Evolutionary conservation across 2,113 vertebrate species (phyloP), one percentile per base, ranked within the genome.

Genomic region (Gallinago media): DNA sequence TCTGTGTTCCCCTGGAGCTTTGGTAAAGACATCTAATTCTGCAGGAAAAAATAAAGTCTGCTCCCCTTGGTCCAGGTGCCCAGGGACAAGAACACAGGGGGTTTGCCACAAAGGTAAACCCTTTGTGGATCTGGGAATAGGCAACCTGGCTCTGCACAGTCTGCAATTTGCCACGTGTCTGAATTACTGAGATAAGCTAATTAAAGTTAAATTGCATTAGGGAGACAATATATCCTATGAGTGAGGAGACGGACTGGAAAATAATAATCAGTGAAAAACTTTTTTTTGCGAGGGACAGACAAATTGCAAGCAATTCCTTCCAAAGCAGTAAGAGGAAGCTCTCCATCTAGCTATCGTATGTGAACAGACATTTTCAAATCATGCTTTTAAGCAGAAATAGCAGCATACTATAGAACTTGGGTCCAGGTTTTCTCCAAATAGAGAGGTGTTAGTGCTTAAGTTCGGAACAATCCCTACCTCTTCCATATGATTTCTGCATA

Each of bases 401-500:
- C 22, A 58, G 10, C 3, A 3, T 12, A 25, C 2, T 92, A 10
- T 47, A 55, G 65, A 92, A 61, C 13, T 81, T 11, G 82, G 40
- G 36, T 61, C 12, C 25, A 49, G 9, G 25, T 54, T 38, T 85
- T 92, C 75, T 67, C 47, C 67, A 73, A 61, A 68, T 4, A 38
- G 6, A 68, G 22, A 77, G 4, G 7, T 62, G 7, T 7, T 63
- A 72, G 5, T 50, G 12, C 26, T 93, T 6, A 15, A 63, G 21
- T 91, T 94, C 17, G 0, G 34, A 88, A 82, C 23, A n/a, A 70
- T 47, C 36, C 36, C 14, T 88, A 68, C 66, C 13, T 83, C 67
- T 93, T 91, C 25, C 70, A 44, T 91, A 74, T 25, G 44, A 87
- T 67, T 90, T 71, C 70, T 92, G 26, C 29, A 55, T 50, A 94